Conservation (phyloP, 1,140 invertebrate species). For the Bombus terrestris region DNA sequence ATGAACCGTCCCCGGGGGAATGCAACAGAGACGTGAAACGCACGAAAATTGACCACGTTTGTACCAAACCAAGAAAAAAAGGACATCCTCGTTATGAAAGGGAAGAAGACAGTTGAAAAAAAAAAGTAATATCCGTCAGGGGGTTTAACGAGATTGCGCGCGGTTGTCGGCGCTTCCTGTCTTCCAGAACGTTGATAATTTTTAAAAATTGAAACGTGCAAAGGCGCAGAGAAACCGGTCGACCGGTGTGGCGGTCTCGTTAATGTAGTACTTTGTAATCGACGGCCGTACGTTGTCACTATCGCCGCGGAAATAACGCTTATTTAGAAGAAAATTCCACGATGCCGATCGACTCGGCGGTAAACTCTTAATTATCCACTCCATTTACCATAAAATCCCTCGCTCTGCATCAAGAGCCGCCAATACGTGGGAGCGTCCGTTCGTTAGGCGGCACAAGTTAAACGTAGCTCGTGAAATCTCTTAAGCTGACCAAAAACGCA, state of each 20-base stretch:
- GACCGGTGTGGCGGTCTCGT: neutral
- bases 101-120: neutral
- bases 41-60: neutral
- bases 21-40: neutral
- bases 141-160: constrained; percentile 28
- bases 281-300: neutral
- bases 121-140: neutral
- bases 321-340: constrained; percentile 24
- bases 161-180: neutral
- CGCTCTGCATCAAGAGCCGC: neutral
- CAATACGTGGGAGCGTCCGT: neutral
- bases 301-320: constrained; percentile 9
- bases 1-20: too few species aligned
- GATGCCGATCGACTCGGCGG: too few species aligned
- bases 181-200: neutral
- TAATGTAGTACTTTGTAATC: constrained; percentile 25
- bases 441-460: constrained; percentile 34
- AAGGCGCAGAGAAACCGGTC: neutral
- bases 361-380: constrained; percentile 27
- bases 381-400: constrained; percentile 23
- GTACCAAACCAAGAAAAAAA: neutral
- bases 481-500: too few species aligned
- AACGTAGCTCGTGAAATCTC: neutral
- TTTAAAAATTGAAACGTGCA: constrained; percentile 29
- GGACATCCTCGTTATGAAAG: too few species aligned